Evolutionary conservation across 1,140 invertebrate species (phyloP).

Genomic region (Tetramorium parvispinum): DNA sequence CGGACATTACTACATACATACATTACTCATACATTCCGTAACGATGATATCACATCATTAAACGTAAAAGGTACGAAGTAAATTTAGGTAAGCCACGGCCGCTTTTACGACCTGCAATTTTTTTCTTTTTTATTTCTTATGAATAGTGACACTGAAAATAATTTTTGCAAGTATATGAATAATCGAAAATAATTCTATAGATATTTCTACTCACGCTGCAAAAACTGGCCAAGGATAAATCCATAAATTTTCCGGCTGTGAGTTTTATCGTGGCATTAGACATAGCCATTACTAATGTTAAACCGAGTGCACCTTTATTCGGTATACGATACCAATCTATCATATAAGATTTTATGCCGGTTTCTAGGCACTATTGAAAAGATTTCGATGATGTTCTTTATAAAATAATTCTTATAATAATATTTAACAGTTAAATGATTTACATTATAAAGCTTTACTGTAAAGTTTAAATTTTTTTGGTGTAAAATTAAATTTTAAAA

Average conservation of each 20-base stretch:
- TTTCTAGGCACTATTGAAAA: conserved; percentile 67
- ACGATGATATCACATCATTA: conserved; percentile 12
- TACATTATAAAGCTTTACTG: background rate
- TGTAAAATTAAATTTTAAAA: background rate
- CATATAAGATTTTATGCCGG: conserved; percentile 69
- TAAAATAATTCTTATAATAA: background rate
- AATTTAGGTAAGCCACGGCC: conserved; percentile 63
- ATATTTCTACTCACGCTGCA: conserved; percentile 68
- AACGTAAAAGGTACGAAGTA: conserved; percentile 67
- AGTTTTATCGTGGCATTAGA: conserved; percentile 70
- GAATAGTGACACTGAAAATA: background rate
- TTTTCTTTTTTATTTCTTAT: background rate
- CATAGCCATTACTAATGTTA: conserved; percentile 71
- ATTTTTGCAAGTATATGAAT: background rate
- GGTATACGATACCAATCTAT: conserved; percentile 76
- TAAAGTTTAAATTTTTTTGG: background rate
- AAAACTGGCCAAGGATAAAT: conserved; percentile 73
- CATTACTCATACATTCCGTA: background rate
- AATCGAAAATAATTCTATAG: background rate
- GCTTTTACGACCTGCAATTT: conserved; percentile 64
- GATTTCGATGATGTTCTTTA: background rate
- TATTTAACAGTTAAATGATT: background rate
- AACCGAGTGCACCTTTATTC: conserved; percentile 57
- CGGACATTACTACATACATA: background rate
- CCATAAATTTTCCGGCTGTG: conserved; percentile 73